A percentile compares a stretch with the other conserved stretches of the same genome.
These are phyloP conservation scores for Leptocoma aspasia DNA, from an alignment of 2,113 vertebrate species.

Conservation along the genomic window DNA sequence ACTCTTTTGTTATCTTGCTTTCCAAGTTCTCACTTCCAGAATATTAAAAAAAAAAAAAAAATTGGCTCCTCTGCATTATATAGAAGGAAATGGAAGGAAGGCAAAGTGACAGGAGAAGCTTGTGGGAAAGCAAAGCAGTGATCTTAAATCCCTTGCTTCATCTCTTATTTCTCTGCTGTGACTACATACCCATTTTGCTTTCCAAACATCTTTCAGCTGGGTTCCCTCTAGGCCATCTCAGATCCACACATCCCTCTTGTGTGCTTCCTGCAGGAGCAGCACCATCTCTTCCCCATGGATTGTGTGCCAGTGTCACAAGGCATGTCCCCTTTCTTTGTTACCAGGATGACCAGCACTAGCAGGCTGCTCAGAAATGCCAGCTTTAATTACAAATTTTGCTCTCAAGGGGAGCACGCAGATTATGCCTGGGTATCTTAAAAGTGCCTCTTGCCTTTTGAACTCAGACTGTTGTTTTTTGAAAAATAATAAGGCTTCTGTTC, in stretches of 20 bases:
- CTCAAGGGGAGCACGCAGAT: neutral
- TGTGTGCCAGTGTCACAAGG: slow-evolving; percentile 3
- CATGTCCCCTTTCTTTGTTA: neutral
- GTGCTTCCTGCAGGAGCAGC: neutral
- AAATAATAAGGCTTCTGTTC: neutral
- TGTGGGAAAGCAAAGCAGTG: neutral
- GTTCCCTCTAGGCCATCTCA: neutral
- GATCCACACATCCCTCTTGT: neutral
- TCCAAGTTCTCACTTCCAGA: neutral
- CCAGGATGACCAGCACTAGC: neutral
- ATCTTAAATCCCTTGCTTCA: neutral
- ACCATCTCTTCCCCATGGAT: rapidly evolving
- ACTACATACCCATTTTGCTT: neutral
- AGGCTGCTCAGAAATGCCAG: slow-evolving; percentile 21
- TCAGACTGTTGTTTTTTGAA: neutral
- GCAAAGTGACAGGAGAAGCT: neutral
- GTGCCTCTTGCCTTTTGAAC: neutral
- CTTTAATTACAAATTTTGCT: neutral
- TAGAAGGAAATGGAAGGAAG: neutral
- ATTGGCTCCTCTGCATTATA: neutral
- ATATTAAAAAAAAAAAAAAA: neutral
- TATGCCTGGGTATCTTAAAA: neutral
- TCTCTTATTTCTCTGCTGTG: neutral
- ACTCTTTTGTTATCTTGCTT: neutral
- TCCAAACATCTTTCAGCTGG: neutral